Evolutionary conservation across 2,797 vertebrate species (phyloP).

Genomic region (Gadopsis marmoratus): DNA sequence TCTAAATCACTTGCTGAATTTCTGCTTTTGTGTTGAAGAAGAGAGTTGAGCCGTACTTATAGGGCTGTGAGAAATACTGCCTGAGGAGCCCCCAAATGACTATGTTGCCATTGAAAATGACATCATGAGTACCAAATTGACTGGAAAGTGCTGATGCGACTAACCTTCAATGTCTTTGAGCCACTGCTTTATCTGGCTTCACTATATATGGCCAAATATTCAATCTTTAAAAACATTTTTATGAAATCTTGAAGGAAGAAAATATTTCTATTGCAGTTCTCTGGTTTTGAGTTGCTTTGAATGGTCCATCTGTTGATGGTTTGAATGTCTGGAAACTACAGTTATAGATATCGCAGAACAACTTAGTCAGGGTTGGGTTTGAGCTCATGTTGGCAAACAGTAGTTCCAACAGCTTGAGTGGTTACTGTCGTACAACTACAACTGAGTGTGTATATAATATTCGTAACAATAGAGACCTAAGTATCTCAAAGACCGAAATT

Average conservation of each 20-base stretch:
- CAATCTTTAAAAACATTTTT: neutral
- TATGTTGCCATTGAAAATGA: constrained; percentile 13
- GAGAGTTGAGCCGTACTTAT: neutral
- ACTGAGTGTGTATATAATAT: neutral
- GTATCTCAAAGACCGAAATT: neutral
- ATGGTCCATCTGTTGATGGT: neutral
- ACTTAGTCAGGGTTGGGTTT: neutral
- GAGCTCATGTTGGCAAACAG: neutral
- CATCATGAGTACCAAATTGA: constrained; percentile 8
- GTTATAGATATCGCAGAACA: neutral
- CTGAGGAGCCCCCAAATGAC: constrained; percentile 7
- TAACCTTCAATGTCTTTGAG: constrained; percentile 27
- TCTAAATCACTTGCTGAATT: neutral
- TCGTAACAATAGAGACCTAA: neutral
- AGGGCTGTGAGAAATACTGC: neutral
- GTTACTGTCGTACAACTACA: neutral
- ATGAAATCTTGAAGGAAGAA: neutral
- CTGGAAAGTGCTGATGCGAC: constrained; percentile 19
- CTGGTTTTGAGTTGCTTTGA: no score
- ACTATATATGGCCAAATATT: constrained; percentile 9
- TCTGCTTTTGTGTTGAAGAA: constrained; percentile 5
- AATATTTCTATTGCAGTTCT: neutral
- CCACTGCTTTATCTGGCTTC: constrained; percentile 6
- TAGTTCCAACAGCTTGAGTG: neutral
- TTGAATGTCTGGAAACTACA: neutral